Base-by-base conservation (phyloP, 2,113 vertebrate genomes). In the Lathamus discolor region DNA sequence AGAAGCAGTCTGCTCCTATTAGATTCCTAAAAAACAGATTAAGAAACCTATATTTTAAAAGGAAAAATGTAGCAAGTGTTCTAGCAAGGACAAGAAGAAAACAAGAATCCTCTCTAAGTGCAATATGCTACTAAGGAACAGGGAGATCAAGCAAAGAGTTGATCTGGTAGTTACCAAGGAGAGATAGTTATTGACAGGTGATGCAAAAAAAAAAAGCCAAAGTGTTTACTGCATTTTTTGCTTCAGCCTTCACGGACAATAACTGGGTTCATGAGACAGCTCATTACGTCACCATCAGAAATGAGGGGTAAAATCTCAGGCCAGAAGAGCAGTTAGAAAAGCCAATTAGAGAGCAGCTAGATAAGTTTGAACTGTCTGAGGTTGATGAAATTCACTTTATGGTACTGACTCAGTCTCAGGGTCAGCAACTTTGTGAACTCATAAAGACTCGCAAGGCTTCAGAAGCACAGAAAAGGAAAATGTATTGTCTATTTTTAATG, bases 381-480 rank as follows among this genome's bases (percentile, higher is more conserved):
- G 52, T 73, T 84, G 77, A 91, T 91, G 83, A 95, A 93, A 92
- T 89, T 92, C 83, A 48, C 77, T 95, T 92, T 78, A 85, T 61
- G 66, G 33, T 76, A 87, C 81, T 82, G 89, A 87, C 57, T 95
- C 62, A 89, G 77, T 86, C 74, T 91, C 78, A 69, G 62, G 94
- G 93, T 97, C 94, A 97, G 81, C 67, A 92, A 89, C 94, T 97
- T 89, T 85, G 57, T 95, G 94, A 95, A 95, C 94, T 92, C 57
- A n/a, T 87, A 95, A 95, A 69, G 81, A 89, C 57, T 95, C 85
- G 33, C 0, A 8, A 66, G 86, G 52, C 22, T 95, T 95, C 86
- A 91, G 86, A 92, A 95, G 57, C 57, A 41, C 0, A 0, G 74
- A 52, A 91, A 62, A 85, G 17, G 70, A 95, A 95, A 89, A 91